Base-by-base conservation (phyloP, 1,140 invertebrate species). In the Tetraneura akinire region DNA sequence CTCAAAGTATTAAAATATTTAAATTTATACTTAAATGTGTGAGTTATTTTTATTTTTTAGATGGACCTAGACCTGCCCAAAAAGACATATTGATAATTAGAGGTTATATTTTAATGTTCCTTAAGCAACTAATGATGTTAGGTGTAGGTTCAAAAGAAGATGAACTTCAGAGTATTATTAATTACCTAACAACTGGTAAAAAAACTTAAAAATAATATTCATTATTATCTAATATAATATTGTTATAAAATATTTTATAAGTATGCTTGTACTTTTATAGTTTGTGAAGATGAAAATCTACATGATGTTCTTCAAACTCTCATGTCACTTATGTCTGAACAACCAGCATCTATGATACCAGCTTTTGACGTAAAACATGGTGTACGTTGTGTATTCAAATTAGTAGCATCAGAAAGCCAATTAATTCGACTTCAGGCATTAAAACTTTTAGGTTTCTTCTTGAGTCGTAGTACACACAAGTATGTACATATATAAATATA, bases 301-400 rank as follows among this genome's bases (percentile, higher is more conserved):
- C 95, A 98, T 84, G 98, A 99, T 86, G 97, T 99, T 1, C 87
- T 99, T 66, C 94, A 98, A 89, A 95, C 98, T 91, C 88, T 98
- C 55, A 98, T 98, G 85, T 94, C 94, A 1, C 87, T 99, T 53
- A 98, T 99, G 94, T 95, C 95, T 8, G 97, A 99, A 86, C 96
- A 99, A 86, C 97, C 98, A 0, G 94, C 96, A 66, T 97, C 96
- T 2, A 97, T 99, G 94, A 96, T 99, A 81, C 97, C 97, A 68
- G 95, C 96, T 64, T 99, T 99, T 87, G 98, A 99, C 88, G 91
- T 92, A 51, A 99, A 99, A 89, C 92, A 96, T 83, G 98, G 97
- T 78, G 92, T 99, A 18, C 89, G 96, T 84, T 96, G 95, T 53
- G 95, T 99, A 81, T 99, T 99, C 87, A 99, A 99, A 87, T 87